Base-by-base conservation (phyloP, 1,140 invertebrate genomes). In the Coelopa frigida region DNA sequence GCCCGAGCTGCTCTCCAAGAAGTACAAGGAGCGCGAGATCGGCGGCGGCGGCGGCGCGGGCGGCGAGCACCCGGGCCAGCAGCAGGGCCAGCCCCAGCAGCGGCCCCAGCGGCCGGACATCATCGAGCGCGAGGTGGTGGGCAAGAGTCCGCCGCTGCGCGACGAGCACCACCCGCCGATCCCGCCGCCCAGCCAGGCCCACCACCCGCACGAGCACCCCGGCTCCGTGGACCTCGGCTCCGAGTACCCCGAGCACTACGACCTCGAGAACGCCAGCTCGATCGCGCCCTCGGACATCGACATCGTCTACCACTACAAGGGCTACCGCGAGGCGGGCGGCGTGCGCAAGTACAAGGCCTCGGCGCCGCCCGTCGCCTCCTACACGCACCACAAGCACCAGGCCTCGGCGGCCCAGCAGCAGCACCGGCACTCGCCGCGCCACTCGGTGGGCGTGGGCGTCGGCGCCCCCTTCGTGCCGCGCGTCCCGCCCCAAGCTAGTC, bases 261-360 rank as follows among this genome's bases (percentile, higher is more conserved):
- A 98, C 68, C 72, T 98, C 42, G 94, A 98, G 70, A 97, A 97
- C 71, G 91, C 93, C 1, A 94, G 91, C 66, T 94, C 90, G 1
- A 96, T 98, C 52, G 94, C 94, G 1, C 93, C 94, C 0, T 94
- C 91, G 10, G 94, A 97, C 68, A 95, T 96, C 49, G 94, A 97
- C 61, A 90, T 97, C 48, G 89, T 94, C 2, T 94, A 94, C 59
- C 93, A 97, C 67, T 97, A 97, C 65, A 94, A 95, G 74, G 89
- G 93, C 52, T 87, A 88, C 72, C 70, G 89, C 64, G 84, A 89
- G 66, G 80, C 78, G 2, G 78, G 77, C 11, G 88, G 89, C 12
- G 79, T 89, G 48, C 70, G 87, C 12, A 91, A 90, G 69, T 91
- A 90, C 64, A 91, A 90, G 70, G 82, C 85, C 5, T 85, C 66